phyloP scores from a whole-genome alignment of 2,888 invertebrate species.

The Chaetogeoica ovagalla region DNA sequence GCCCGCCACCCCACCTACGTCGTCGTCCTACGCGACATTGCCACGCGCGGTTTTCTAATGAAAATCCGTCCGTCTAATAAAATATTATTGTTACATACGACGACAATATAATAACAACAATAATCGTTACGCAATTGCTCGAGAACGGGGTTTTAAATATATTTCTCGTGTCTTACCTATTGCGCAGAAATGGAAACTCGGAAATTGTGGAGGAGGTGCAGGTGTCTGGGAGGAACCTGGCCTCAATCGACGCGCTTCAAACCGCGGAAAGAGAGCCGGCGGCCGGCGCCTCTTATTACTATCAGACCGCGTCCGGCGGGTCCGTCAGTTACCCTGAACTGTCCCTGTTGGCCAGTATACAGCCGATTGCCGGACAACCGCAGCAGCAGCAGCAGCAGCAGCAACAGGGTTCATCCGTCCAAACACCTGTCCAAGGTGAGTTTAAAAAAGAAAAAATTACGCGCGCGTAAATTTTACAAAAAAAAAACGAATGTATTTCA shows the following conservation, averaged over 20 bases:
- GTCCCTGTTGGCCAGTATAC: conserved; percentile 44
- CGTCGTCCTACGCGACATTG: not conserved
- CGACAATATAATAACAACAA: too few relatives aligned
- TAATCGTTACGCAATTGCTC: not conserved
- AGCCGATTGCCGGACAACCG: conserved; percentile 43
- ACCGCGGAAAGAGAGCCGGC: conserved; percentile 30
- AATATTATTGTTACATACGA: not conserved
- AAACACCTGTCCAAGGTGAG: conserved; percentile 45
- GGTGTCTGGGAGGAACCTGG: conserved; percentile 53
- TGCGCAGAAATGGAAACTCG: conserved; percentile 57
- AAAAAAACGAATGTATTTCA: too few relatives aligned
- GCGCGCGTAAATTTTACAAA: too few relatives aligned
- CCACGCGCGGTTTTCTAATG: not conserved
- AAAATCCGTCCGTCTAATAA: not conserved
- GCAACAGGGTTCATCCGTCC: conserved; percentile 48
- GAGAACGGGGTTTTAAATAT: not conserved
- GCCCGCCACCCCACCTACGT: too few relatives aligned
- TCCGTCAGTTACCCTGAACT: conserved; percentile 41
- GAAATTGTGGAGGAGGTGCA: conserved; percentile 53
- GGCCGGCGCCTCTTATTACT: conserved; percentile 18
- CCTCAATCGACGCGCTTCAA: conserved; percentile 45
- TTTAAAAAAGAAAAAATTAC: too few relatives aligned
- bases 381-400: conserved; percentile 45
- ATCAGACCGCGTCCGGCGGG: conserved; percentile 31
- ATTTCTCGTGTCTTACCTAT: not conserved